A percentile compares a stretch with the other conserved stretches of the same genome.
phyloP scores from a whole-genome alignment of 2,888 invertebrate genomes.

The Limnephilus auricula region DNA sequence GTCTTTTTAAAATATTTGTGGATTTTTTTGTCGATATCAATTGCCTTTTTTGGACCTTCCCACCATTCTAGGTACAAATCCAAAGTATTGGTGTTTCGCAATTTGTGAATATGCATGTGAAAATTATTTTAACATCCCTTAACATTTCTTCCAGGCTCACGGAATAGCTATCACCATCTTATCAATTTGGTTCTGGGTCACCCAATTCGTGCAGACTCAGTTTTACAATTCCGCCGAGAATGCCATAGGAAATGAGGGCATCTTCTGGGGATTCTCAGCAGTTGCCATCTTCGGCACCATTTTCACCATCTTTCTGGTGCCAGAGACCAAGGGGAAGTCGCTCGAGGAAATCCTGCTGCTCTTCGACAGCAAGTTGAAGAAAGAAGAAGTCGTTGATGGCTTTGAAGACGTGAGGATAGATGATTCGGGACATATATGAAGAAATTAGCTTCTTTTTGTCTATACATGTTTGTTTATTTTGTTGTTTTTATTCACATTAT shows the following conservation, averaged over 20 bases:
- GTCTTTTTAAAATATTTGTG: too few species aligned
- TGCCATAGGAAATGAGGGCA: slow-evolving; percentile 70
- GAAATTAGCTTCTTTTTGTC: too few species aligned
- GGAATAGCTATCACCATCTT: slow-evolving; percentile 71
- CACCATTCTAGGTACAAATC: too few species aligned
- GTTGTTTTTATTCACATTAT: too few species aligned
- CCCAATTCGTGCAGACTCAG: slow-evolving; percentile 68
- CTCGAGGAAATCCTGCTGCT: slow-evolving; percentile 70
- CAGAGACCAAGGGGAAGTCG: slow-evolving; percentile 74
- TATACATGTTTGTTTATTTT: too few species aligned
- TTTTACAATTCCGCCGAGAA: slow-evolving; percentile 53
- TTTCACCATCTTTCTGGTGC: slow-evolving; percentile 70
- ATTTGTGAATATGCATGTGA: not conserved
- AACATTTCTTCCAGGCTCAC: slow-evolving; percentile 70
- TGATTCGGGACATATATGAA: not conserved
- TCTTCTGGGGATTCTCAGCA: slow-evolving; percentile 71
- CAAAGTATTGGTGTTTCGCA: too few species aligned
- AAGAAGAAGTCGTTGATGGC: not conserved
- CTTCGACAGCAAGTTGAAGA: slow-evolving; percentile 37
- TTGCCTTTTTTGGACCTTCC: too few species aligned
- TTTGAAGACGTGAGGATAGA: not conserved
- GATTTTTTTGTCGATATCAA: too few species aligned
- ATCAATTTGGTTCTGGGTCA: slow-evolving; percentile 72
- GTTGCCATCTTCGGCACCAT: slow-evolving; percentile 70
- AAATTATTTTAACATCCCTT: not conserved